Conservation (phyloP, 2,113 vertebrate genomes). For the Vanacampus margaritifer region DNA sequence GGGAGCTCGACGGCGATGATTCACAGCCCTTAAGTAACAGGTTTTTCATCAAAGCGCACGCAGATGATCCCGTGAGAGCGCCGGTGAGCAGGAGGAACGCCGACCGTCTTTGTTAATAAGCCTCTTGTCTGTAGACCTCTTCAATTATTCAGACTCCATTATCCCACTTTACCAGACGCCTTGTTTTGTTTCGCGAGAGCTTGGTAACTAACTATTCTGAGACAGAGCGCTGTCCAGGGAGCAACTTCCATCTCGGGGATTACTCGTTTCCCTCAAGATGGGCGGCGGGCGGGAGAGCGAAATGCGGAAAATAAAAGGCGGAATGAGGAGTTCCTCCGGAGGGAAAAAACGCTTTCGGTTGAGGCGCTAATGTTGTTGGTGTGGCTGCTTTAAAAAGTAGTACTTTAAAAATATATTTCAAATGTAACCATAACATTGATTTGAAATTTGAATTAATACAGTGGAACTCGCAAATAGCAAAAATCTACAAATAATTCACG, state of each 20-base stretch:
- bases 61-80: constrained; percentile 50
- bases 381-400: too few species aligned
- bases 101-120: constrained; percentile 46
- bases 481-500: too few species aligned
- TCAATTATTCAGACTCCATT: constrained; percentile 63
- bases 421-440: too few species aligned
- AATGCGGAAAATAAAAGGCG: neutral
- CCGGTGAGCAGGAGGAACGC: constrained; percentile 31
- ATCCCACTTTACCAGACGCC: constrained; percentile 31
- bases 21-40: constrained; percentile 23
- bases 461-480: too few species aligned
- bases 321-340: neutral
- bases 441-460: too few species aligned
- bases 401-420: too few species aligned
- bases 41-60: constrained; percentile 37
- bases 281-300: neutral
- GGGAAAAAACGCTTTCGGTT: neutral
- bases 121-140: constrained; percentile 32
- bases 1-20: neutral
- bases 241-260: constrained; percentile 14
- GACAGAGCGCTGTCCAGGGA: constrained; percentile 3
- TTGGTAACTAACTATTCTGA: constrained; percentile 6
- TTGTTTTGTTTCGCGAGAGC: constrained; percentile 38
- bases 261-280: constrained; percentile 4
- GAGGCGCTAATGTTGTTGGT: neutral